Conservation (phyloP, 1,140 invertebrate genomes). For the Lasioglossum albipes region DNA sequence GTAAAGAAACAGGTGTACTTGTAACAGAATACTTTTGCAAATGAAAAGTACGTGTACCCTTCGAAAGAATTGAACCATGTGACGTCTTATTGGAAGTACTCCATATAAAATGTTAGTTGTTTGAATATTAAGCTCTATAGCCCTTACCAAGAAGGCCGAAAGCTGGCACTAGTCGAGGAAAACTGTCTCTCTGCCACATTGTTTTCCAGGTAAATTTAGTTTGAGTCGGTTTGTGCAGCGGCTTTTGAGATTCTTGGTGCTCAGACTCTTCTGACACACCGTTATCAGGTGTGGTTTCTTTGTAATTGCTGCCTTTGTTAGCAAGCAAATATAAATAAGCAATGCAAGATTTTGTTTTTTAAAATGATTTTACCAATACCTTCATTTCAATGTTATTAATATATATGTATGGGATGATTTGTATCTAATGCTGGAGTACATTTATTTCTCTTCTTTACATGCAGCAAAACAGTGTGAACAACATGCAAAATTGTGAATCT, state of each 20-base stretch:
- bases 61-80: not conserved
- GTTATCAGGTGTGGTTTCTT: slow-evolving; percentile 55
- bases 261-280: slow-evolving; percentile 59
- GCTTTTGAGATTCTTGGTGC: slow-evolving; percentile 59
- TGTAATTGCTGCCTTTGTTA: slow-evolving; percentile 69
- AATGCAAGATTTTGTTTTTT: slow-evolving; percentile 36
- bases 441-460: slow-evolving; percentile 2
- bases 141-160: slow-evolving; percentile 75
- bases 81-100: slow-evolving; percentile 13
- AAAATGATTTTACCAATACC: slow-evolving; percentile 25
- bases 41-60: not conserved
- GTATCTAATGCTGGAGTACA: slow-evolving; percentile 31
- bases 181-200: slow-evolving; percentile 72
- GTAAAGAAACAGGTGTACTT: not conserved
- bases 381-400: slow-evolving; percentile 44
- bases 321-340: slow-evolving; percentile 67
- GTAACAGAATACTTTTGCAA: not conserved
- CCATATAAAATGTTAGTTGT: slow-evolving; percentile 16
- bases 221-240: slow-evolving; percentile 70
- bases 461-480: slow-evolving; percentile 20
- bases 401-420: slow-evolving; percentile 11
- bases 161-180: slow-evolving; percentile 72
- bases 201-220: slow-evolving; percentile 73
- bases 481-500: slow-evolving; percentile 43
- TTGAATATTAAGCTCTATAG: slow-evolving; percentile 55